Evolutionary conservation across 2,888 invertebrate species (phyloP).

Genomic region (Alsophila aescularia): DNA sequence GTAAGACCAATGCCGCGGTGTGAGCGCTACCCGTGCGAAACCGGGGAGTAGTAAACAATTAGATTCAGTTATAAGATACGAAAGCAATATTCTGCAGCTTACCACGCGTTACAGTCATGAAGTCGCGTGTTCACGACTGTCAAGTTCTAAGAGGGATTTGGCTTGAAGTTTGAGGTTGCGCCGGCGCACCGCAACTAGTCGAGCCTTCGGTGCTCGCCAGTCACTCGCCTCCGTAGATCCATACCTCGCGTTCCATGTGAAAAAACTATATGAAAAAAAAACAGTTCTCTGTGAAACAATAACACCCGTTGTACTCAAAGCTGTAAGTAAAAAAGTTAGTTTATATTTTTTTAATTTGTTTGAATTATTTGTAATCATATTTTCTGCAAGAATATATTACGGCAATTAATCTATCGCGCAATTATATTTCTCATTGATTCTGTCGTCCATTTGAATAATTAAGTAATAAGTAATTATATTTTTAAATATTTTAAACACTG

Average conservation of each 20-base stretch:
- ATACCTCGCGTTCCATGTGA: constrained; percentile 34
- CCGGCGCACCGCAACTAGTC: constrained; percentile 57
- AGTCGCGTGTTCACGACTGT: constrained; percentile 15
- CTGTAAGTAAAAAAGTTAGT: constrained; percentile 20
- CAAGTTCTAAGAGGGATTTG: constrained; percentile 45
- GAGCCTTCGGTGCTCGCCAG: constrained; percentile 50
- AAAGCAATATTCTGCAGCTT: constrained; percentile 1
- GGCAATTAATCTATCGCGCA: too few relatives aligned
- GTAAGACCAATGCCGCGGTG: too few relatives aligned
- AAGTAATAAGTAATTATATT: too few relatives aligned
- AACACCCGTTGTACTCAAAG: neutral
- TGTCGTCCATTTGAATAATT: too few relatives aligned
- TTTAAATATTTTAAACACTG: too few relatives aligned
- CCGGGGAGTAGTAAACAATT: too few relatives aligned
- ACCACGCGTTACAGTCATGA: constrained; percentile 15
- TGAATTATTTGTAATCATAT: neutral
- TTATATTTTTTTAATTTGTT: neutral
- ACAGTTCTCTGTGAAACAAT: neutral
- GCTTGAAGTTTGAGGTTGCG: constrained; percentile 51
- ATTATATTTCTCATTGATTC: too few relatives aligned
- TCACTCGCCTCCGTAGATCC: constrained; percentile 47
- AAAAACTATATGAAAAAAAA: constrained; percentile 33
- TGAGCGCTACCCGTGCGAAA: too few relatives aligned
- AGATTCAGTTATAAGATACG: neutral
- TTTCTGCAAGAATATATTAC: neutral